Evolutionary conservation across 2,888 invertebrate species (phyloP).

Genomic region (Drosophila mercatorum): DNA sequence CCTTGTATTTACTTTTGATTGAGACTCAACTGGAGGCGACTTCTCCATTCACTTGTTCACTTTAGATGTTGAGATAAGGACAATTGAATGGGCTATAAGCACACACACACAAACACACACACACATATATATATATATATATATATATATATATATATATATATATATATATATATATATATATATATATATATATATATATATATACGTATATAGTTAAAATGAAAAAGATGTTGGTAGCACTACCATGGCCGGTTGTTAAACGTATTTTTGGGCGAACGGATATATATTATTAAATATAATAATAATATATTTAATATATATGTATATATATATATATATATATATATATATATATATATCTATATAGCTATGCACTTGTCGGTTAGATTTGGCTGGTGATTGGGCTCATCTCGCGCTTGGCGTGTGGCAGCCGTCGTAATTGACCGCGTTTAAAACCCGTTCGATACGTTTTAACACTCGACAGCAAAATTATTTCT

Average conservation of each 20-base stretch:
- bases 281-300: background rate
- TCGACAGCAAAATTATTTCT: constrained; percentile 80
- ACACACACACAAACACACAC: background rate
- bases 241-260: constrained; percentile 48
- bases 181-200: background rate
- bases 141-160: too few relatives aligned
- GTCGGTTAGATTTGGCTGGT: constrained; percentile 3
- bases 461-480: constrained; percentile 81
- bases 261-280: background rate
- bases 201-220: background rate
- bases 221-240: constrained; percentile 20
- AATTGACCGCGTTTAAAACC: constrained; percentile 79
- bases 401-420: constrained; percentile 43
- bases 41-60: background rate
- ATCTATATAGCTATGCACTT: constrained; percentile 19
- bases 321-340: background rate
- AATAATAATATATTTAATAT: background rate
- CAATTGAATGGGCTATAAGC: background rate
- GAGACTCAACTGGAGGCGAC: background rate
- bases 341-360: constrained; percentile 6
- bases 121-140: too few relatives aligned
- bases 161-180: background rate
- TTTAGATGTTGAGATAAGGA: background rate
- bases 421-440: constrained; percentile 34
- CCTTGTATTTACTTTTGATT: background rate